Evolutionary conservation across 1,140 invertebrate species (phyloP).

Genomic region (Drosophila azteca): DNA sequence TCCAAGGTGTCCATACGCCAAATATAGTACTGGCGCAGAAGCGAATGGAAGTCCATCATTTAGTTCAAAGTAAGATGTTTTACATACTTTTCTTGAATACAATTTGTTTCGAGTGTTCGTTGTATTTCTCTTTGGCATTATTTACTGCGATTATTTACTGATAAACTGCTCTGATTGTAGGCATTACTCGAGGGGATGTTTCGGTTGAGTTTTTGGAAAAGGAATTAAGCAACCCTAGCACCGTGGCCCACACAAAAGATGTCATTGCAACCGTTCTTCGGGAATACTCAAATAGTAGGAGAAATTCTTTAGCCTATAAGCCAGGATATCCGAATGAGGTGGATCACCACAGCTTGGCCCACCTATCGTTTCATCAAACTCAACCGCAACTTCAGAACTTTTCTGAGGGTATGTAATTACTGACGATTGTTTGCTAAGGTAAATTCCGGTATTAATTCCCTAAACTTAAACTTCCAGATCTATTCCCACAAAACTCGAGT

Average conservation of each 20-base stretch:
- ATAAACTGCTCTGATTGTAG: constrained; percentile 11
- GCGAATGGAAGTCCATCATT: constrained; percentile 57
- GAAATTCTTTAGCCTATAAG: constrained; percentile 31
- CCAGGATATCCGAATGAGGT: constrained; percentile 18
- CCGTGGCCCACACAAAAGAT: constrained; percentile 89
- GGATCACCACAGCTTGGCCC: constrained; percentile 11
- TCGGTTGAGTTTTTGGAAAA: constrained; percentile 86
- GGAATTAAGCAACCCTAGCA: constrained; percentile 89
- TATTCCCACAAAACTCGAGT: constrained; percentile 25
- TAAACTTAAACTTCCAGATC: constrained; percentile 30
- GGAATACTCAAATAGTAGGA: constrained; percentile 66
- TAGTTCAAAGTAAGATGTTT: constrained; percentile 53
- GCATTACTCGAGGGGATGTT: constrained; percentile 52
- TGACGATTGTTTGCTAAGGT: no score
- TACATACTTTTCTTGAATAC: neutral
- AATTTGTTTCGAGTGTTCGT: neutral
- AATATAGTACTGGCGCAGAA: constrained; percentile 42
- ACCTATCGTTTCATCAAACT: constrained; percentile 30
- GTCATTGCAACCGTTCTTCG: constrained; percentile 89
- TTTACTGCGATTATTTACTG: constrained; percentile 1
- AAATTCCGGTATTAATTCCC: neutral
- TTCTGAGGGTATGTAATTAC: constrained; percentile 51
- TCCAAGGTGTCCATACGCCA: constrained; percentile 9
- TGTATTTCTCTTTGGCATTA: no score
- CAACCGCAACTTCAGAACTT: constrained; percentile 15